A percentile compares a stretch with the other conserved stretches of the same genome.
Conservation (phyloP, 2,888 invertebrate genomes). For the Peribatodes rhomboidaria region DNA sequence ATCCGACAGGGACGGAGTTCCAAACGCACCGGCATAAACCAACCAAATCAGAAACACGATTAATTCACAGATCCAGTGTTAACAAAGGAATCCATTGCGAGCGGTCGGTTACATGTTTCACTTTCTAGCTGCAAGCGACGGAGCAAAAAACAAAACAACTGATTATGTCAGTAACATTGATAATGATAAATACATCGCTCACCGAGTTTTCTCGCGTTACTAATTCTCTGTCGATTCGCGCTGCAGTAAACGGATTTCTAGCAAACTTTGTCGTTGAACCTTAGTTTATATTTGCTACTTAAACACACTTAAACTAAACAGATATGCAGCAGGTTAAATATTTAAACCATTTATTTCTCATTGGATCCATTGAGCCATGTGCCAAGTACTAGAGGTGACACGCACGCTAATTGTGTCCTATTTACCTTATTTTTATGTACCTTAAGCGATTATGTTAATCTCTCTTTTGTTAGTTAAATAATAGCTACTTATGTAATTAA, state of each 20-base stretch:
- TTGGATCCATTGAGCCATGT: background rate
- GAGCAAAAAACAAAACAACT: slow-evolving; percentile 56
- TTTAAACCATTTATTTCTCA: slow-evolving; percentile 5
- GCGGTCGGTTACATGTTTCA: slow-evolving; percentile 68
- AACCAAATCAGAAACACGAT: slow-evolving; percentile 70
- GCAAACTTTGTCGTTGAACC: background rate
- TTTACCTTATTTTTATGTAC: too few relatives aligned
- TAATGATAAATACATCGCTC: slow-evolving; percentile 44
- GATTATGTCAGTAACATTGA: slow-evolving; percentile 53
- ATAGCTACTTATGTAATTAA: background rate
- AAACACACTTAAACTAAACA: background rate
- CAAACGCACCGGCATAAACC: slow-evolving; percentile 78
- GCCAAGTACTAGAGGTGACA: too few relatives aligned
- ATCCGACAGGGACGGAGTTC: slow-evolving; percentile 53
- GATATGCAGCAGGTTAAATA: slow-evolving; percentile 14
- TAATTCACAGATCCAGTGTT: slow-evolving; percentile 56
- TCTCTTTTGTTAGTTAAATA: background rate
- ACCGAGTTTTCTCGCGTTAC: slow-evolving; percentile 30
- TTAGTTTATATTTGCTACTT: slow-evolving; percentile 17
- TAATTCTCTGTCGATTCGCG: slow-evolving; percentile 10
- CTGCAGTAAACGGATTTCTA: slow-evolving; percentile 15
- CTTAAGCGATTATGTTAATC: background rate
- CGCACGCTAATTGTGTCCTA: too few relatives aligned
- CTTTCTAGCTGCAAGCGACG: slow-evolving; percentile 69
- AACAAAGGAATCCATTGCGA: slow-evolving; percentile 54